Base-by-base conservation (phyloP, 2,888 invertebrate genomes). In the Troides aeacus region DNA sequence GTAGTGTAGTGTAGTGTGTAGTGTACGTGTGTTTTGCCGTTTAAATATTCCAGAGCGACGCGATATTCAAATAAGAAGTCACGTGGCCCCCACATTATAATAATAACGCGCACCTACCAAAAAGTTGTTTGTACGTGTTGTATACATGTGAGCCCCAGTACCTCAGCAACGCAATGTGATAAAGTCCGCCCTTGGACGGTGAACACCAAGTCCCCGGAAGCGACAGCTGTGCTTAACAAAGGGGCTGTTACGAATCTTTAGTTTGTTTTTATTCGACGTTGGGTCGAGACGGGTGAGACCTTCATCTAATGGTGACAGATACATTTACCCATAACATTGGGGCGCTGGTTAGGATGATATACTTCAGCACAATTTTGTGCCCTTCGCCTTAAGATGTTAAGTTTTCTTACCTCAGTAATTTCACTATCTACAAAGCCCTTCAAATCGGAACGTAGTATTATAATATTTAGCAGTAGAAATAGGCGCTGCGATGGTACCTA, bases 211-310 rank as follows among this genome's bases (percentile, higher is more conserved):
- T 72, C 73, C 72, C 78, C 74, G 75, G 77, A 77, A 77, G 73
- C 70, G 68, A 71, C 74, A 78, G 76, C 74, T 74, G 76, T 17
- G 15, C 69, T 71, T 68, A 71, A 75, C 74, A 74, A 75, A 74
- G 71, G 74, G 73, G 74, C 72, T 73, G 72, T 72, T 70, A 63
- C 21, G 18, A 64, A 63, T 56, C 10, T 30, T 3, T 30, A 30
- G 30, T 30, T 30, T 30, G 30, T 30, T 30, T 30, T 30, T 30
- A 30, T 30, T 30, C 30, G 30, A 30, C 30, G 30, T 30, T 30
- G 30, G 4, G 30, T 30, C 30, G 30, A 30, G 30, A 30, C 30
- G 30, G 30, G 30, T 30, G 30, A 30, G 30, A 30, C 30, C 30
- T 30, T 30, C 30, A 30, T 30, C 30, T 30, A 30, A 30, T 30